Conservation (phyloP, 2,888 invertebrate genomes). For the Elmis aenea region DNA sequence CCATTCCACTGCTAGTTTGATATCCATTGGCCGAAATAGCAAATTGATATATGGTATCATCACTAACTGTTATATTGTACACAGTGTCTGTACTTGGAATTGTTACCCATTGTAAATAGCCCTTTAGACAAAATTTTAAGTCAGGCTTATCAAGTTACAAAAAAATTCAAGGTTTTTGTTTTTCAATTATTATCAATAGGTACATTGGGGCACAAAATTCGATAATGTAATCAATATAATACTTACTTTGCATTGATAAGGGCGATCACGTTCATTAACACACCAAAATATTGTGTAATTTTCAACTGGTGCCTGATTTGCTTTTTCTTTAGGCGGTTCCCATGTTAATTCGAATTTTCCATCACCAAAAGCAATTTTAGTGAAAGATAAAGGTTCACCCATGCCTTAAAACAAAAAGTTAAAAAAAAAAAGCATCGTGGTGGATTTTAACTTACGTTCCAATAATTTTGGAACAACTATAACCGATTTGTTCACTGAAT, state of each 20-base stretch:
- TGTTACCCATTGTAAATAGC: conserved; percentile 56
- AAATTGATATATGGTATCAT: conserved; percentile 63
- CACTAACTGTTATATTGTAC: conserved; percentile 57
- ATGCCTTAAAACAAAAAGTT: conserved; percentile 24
- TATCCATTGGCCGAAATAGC: conserved; percentile 75
- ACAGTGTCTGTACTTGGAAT: conserved; percentile 49
- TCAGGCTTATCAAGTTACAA: conserved; percentile 6
- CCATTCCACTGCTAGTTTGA: conserved; percentile 72
- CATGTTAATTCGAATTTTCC: conserved; percentile 72
- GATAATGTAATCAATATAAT: no score
- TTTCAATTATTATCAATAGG: no score
- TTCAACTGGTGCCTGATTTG: conserved; percentile 40
- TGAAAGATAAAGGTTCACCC: conserved; percentile 29
- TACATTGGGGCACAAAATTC: no score
- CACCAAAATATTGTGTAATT: conserved; percentile 80
- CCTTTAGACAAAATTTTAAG: conserved; percentile 41
- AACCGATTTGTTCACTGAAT: conserved; percentile 52
- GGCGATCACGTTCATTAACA: conserved; percentile 36
- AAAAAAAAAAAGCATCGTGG: not conserved
- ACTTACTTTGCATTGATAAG: conserved; percentile 43
- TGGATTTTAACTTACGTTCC: conserved; percentile 44
- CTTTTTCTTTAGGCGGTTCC: conserved; percentile 53
- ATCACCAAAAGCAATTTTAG: conserved; percentile 65
- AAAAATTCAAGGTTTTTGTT: no score
- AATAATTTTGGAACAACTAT: conserved; percentile 57